Evolutionary conservation across 92 coral and sea anemone genomes (phyloP).

Genomic region (Palythoa heliodiscus): DNA sequence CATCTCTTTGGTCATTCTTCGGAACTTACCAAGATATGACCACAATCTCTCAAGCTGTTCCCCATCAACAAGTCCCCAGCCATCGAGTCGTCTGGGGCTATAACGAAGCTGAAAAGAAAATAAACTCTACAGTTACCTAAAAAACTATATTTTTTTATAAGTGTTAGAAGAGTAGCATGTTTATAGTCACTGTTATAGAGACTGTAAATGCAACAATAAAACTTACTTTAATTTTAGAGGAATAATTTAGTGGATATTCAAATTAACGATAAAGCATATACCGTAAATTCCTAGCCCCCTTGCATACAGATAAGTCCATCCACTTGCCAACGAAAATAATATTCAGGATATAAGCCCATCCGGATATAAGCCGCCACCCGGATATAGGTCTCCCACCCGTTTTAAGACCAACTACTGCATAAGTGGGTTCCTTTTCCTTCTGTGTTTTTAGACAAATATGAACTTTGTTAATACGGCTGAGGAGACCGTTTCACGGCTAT

Average conservation of each 20-base stretch:
- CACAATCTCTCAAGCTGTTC: constrained; percentile 64
- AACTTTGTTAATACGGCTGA: no score
- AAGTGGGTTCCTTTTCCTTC: no score
- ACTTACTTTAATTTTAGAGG: background rate
- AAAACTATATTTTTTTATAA: background rate
- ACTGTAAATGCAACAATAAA: constrained; percentile 4
- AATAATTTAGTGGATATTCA: background rate
- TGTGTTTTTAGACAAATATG: no score
- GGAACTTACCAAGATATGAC: constrained; percentile 64
- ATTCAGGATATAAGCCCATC: no score
- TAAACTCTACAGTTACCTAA: background rate
- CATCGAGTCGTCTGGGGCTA: constrained; percentile 64
- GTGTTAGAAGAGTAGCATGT: background rate
- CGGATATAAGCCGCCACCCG: no score
- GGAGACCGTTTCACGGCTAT: no score
- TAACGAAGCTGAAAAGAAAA: constrained; percentile 45
- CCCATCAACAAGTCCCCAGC: constrained; percentile 72
- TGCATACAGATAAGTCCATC: no score
- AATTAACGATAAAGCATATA: background rate
- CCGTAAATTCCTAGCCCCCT: no score
- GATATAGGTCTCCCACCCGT: no score
- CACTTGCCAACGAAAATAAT: no score
- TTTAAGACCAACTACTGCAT: no score
- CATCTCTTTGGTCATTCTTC: constrained; percentile 68
- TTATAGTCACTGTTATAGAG: constrained; percentile 2